A percentile compares a stretch with the other conserved stretches of the same genome.
Evolutionary conservation across 2,113 vertebrate species (phyloP).

Genomic region (Anhinga anhinga): DNA sequence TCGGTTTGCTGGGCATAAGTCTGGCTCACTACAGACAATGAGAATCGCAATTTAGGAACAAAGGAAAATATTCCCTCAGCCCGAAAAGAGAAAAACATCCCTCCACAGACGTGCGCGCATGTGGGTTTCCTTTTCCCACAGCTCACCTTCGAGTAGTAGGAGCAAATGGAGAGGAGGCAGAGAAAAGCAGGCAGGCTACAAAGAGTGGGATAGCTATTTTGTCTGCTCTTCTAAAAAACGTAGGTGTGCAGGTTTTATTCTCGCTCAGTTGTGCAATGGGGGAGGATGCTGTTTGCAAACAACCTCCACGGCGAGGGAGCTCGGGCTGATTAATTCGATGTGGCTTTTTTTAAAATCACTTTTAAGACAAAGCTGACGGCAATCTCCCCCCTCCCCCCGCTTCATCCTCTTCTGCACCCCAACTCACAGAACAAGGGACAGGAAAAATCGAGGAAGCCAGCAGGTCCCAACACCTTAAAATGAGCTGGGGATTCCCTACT

Average conservation of each 20-base stretch:
- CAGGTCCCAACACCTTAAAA: constrained; percentile 25
- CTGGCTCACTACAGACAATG: not conserved
- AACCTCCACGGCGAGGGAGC: not conserved
- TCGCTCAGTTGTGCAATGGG: constrained; percentile 14
- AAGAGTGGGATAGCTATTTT: constrained; percentile 25
- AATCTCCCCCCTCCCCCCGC: not conserved
- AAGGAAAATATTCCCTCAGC: constrained; percentile 29
- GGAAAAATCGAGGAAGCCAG: not conserved
- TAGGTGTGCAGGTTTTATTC: constrained; percentile 56
- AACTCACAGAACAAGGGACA: not conserved
- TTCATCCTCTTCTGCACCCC: not conserved
- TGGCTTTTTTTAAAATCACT: not conserved
- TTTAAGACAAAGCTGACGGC: constrained; percentile 55
- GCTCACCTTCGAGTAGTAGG: not conserved
- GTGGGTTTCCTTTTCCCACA: not conserved
- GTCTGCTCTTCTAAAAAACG: constrained; percentile 15
- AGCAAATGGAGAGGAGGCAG: not conserved
- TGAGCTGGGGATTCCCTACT: constrained; percentile 54
- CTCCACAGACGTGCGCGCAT: not conserved
- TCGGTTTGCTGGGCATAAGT: not conserved
- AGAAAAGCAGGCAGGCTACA: not conserved
- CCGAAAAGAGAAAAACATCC: not conserved
- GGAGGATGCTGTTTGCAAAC: constrained; percentile 67
- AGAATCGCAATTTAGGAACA: constrained; percentile 50
- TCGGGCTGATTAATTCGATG: not conserved